These are phyloP conservation scores for Rapana venosa DNA, from an alignment of 2,888 invertebrate species.

Conservation along the genomic window DNA sequence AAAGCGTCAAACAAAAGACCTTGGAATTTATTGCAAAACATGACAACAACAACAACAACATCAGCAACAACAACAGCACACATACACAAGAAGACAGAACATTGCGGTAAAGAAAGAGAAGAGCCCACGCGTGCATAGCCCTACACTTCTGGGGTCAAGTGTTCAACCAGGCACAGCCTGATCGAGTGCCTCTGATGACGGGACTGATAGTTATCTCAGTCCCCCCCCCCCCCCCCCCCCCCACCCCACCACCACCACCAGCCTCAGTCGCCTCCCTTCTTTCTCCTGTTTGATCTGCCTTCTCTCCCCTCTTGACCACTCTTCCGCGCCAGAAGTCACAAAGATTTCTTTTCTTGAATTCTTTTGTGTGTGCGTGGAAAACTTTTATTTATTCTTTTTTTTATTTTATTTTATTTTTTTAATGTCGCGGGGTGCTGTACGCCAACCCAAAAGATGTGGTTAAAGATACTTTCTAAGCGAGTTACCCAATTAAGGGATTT, in stretches of 20 bases:
- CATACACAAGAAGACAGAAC: too few species aligned
- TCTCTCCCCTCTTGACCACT: constrained; percentile 22
- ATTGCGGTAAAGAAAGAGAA: too few species aligned
- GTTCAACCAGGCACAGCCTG: background rate
- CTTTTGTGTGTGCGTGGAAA: background rate
- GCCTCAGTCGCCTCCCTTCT: too few species aligned
- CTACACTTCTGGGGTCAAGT: background rate
- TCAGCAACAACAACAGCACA: too few species aligned
- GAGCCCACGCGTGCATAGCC: too few species aligned
- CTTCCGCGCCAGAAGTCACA: constrained; percentile 25
- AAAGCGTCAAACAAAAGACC: too few species aligned
- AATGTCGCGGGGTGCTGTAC: background rate
- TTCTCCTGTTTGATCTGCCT: background rate
- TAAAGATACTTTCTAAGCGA: constrained; percentile 21
- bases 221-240: background rate
- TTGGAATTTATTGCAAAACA: too few species aligned
- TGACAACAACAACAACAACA: too few species aligned
- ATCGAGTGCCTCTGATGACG: background rate
- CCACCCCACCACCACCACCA: background rate
- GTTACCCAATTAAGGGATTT: constrained; percentile 27
- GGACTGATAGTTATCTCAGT: background rate
- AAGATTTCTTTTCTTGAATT: background rate
- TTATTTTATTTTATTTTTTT: background rate
- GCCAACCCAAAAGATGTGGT: background rate
- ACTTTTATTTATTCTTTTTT: background rate